Evolutionary conservation across 2,888 invertebrate genomes (phyloP), one percentile per base, ranked within the genome.

Genomic region (Drosophila subquinaria): DNA sequence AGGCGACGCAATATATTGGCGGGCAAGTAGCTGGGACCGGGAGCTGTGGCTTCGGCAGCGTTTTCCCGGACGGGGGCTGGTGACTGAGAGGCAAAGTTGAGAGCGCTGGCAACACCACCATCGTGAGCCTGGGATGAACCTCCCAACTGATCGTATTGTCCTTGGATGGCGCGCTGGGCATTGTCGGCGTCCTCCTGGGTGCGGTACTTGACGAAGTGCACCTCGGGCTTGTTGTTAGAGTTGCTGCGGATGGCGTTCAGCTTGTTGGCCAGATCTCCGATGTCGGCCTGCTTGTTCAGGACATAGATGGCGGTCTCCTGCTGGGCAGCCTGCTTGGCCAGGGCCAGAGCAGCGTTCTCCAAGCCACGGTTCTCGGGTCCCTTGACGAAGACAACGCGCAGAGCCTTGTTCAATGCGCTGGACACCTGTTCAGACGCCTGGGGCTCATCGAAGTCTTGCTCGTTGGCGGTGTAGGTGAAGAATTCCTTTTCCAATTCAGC

Each of bases 361-460:
- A 88, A 48, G 0, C 82, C 87, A 50, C 62, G 64, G 73, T 87
- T 80, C 56, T 88, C 88, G 61, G 88, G 87, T 51, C 88, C 82
- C 80, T 89, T 91, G 69, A 91, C 84, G 73, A 92, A 92, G 35
- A 92, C 75, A 27, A 92, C 91, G 10, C 92, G 92, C 20, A 92
- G 79, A 35, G 68, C 83, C 66, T 86, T 88, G 73, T 89, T 91
- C 30, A 88, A 52, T 4, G 79, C 43, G 36, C 70, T 68, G 4
- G 72, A 63, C 0, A 74, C 65, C 38, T 85, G 73, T 4, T 90
- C 79, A 1, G 76, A 73, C 36, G 81, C 77, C 40, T 70, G 65
- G 4, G 83, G 85, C 47, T 83, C 85, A 35, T 83, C 61, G 50
- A 86, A 87, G 23, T 91, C 91, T 13, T 90, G 83, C 42, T 92